Evolutionary conservation across 1,140 invertebrate genomes (phyloP), one percentile per base, ranked within the genome.

Genomic region (Drosophila parabipectinata): DNA sequence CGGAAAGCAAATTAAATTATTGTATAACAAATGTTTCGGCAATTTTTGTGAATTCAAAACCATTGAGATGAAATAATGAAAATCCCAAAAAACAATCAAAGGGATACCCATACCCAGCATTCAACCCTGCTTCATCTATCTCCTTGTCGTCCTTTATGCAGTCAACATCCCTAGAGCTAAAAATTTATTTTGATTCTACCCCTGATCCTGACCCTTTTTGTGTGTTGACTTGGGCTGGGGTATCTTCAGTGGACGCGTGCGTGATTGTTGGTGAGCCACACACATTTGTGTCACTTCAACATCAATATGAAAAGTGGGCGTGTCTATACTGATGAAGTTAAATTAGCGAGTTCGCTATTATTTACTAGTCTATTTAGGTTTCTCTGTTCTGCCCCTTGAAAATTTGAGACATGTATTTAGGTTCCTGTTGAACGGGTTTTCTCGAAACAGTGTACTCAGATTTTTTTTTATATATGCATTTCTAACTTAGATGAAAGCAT

Each of bases 81-180:
- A 89, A 89, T 89, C 84, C 84, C 69, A 81, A 90, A 89, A 84
- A 89, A 89, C 84, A 89, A 89, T 89, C 84, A 89, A 89, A 89
- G 74, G 73, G 60, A 84, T 84, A 84, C 74, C 71, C 69, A 71
- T 34, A 66, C 73, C 62, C 58, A 64, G 47, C 15, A 28, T 53
- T 44, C 37, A 74, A 53, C 72, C 60, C 61, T 34, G 47, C 18
- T 41, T 32, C 28, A 50, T 39, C 12, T 28, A 58, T 26, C 28
- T 56, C 44, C 48, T 59, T 54, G 32, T 55, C 62, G 30, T 44
- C 32, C 32, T 64, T 75, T 48, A 48, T 73, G 32, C 34, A 39
- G 62, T 77, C 52, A 69, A 77, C 54, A 57, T 59, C 48, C 45
- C 59, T 62, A 37, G 58, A 58, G 62, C 69, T 72, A 55, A 41